Percentiles rank a stretch among this genome's conserved stretches.
Evolutionary conservation across 1,140 invertebrate genomes (phyloP).

Genomic region (Homalodisca vitripennis): DNA sequence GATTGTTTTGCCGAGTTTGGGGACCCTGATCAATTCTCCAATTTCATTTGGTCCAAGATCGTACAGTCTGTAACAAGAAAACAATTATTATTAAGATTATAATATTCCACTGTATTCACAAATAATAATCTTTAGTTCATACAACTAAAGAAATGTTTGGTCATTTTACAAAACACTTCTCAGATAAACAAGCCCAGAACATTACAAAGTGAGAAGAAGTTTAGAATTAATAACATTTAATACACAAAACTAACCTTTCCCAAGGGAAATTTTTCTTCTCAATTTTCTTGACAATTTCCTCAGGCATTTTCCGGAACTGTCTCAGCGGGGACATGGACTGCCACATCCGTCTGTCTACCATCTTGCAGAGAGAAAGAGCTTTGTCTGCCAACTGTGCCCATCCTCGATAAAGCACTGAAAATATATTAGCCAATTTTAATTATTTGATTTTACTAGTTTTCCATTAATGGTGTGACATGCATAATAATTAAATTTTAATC

Average conservation of each 20-base stretch:
- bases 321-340: slow-evolving; percentile 98
- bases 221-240: too few species aligned
- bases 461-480: not conserved
- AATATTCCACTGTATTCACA: too few species aligned
- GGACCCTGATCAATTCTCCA: slow-evolving; percentile 92
- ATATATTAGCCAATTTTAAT: too few species aligned
- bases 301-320: slow-evolving; percentile 97
- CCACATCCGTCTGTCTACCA: slow-evolving; percentile 99
- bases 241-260: slow-evolving; percentile 60
- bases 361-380: slow-evolving; percentile 94
- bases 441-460: too few species aligned
- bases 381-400: slow-evolving; percentile 99
- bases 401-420: slow-evolving; percentile 67
- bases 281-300: slow-evolving; percentile 96
- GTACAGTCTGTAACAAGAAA: slow-evolving; percentile 64
- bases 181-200: too few species aligned
- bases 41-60: slow-evolving; percentile 97
- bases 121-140: too few species aligned
- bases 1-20: slow-evolving; percentile 95
- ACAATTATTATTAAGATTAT: too few species aligned
- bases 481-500: not conserved
- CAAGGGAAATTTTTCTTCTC: slow-evolving; percentile 98
- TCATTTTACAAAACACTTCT: too few species aligned
- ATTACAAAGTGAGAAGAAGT: too few species aligned
- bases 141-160: slow-evolving; percentile 4